Conservation (phyloP, 2,888 invertebrate genomes). For the Lithosia quadra region DNA sequence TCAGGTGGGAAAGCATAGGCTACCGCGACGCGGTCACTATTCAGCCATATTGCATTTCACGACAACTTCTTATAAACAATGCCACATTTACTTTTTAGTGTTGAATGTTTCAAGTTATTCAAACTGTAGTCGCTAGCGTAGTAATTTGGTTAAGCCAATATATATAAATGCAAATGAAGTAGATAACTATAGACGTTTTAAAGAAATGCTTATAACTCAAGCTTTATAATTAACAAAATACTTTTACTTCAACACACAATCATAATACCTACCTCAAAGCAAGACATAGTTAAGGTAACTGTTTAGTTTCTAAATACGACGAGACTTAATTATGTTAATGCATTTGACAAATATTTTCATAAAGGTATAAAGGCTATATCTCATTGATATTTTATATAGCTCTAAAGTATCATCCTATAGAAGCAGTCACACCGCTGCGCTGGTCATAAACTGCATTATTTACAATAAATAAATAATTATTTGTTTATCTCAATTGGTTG, state of each 20-base stretch:
- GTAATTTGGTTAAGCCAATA: conserved; percentile 45
- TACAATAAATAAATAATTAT: conserved; percentile 60
- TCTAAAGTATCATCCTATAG: conserved; percentile 57
- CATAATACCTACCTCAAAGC: conserved; percentile 62
- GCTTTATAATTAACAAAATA: neutral
- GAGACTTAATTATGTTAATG: conserved; percentile 67
- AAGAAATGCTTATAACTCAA: conserved; percentile 26
- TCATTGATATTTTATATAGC: conserved; percentile 59
- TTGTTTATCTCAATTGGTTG: conserved; percentile 57
- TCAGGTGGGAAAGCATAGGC: conserved; percentile 86
- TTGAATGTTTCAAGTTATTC: conserved; percentile 55
- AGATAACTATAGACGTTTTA: conserved; percentile 38
- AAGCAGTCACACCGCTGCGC: conserved; percentile 51
- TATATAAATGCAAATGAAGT: conserved; percentile 46
- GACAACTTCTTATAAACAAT: conserved; percentile 78
- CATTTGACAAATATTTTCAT: conserved; percentile 53
- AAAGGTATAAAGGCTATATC: conserved; percentile 40
- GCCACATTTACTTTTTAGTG: conserved; percentile 68
- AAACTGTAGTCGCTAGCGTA: conserved; percentile 42
- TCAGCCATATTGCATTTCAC: conserved; percentile 82
- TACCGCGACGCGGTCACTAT: conserved; percentile 83
- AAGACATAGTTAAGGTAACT: conserved; percentile 60
- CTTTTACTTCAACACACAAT: conserved; percentile 41
- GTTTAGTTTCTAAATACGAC: conserved; percentile 58
- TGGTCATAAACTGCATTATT: conserved; percentile 57